Evolutionary conservation across 2,888 invertebrate genomes (phyloP), one percentile per base, ranked within the genome.

Genomic region (Drosophila eohydei): DNA sequence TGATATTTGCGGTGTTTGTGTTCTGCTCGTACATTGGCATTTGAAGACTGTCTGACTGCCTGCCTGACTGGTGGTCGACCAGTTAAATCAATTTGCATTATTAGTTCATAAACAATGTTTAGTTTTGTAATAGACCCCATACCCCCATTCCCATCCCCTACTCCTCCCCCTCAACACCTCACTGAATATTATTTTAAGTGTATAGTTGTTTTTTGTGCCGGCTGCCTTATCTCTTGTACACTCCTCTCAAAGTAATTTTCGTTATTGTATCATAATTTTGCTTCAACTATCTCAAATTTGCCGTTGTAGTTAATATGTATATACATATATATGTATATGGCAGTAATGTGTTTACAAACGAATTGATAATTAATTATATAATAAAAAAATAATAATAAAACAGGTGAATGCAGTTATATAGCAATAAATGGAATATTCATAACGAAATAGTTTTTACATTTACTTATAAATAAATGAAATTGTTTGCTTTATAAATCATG

Each of bases 1-100:
- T 96, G 79, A 94, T 97, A 68, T 96, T 97, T 92, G 94, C 95
- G 89, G 96, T 97, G 68, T 97, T 97, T 93, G 93, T 95, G 73
- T 91, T 97, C 81, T 97, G 97, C 94, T 97, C 97, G 81, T 97
- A 96, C 93, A 91, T 97, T 92, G 97, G 96, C 89, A 95, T 97
- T 92, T 96, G 93, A 88, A 70, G 66, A 57, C 50, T 58, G 57
- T 32, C 55, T 34, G 32, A 4, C 38, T 6, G 41, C 9, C 41
- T 9, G 41, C 3, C 16, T 32, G 48, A 9, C 48, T 48, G 48
- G 30, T 48, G 48, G 21, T 41, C 57, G 56, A 74, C 56, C 71
- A 60, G 72, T 60, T 71, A 69, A 74, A 77, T 70, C 60, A 67
- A 74, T 77, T 81, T 79, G 58, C 83, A 79, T 84, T 88, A 72